Evolutionary conservation across 2,888 invertebrate genomes (phyloP).

Genomic region (Heliconius sara): DNA sequence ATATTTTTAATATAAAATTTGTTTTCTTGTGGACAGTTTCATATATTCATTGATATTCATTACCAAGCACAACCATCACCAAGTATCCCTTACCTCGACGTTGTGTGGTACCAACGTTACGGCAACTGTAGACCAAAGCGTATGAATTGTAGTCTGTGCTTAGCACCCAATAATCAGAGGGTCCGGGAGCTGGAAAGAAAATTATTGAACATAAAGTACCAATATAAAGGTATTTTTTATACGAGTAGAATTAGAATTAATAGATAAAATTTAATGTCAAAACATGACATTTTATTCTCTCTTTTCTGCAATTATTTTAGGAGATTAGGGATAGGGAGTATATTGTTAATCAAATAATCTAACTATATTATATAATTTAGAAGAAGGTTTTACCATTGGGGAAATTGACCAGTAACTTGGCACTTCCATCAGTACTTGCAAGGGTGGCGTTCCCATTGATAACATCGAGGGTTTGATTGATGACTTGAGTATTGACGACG

Average conservation of each 20-base stretch:
- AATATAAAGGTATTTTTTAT: no score
- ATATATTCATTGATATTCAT: no score
- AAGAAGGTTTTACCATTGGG: slow-evolving; percentile 62
- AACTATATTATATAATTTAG: neutral
- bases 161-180: slow-evolving; percentile 54
- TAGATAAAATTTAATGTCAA: neutral
- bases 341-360: neutral
- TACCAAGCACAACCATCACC: neutral
- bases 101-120: slow-evolving; percentile 65
- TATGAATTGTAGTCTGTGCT: slow-evolving; percentile 85
- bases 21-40: neutral
- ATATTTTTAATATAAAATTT: neutral
- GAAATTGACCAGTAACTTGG: slow-evolving; percentile 85
- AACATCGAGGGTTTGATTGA: slow-evolving; percentile 54
- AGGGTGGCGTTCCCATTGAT: slow-evolving; percentile 59
- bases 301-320: no score
- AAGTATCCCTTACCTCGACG: slow-evolving; percentile 63
- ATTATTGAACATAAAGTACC: neutral
- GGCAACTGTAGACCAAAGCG: slow-evolving; percentile 85
- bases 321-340: neutral
- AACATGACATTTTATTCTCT: no score
- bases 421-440: slow-evolving; percentile 83
- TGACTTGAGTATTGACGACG: slow-evolving; percentile 64
- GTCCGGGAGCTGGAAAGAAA: slow-evolving; percentile 47
- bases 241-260: no score